Conservation (phyloP, 1,140 invertebrate species). For the Heliconius nattereri region DNA sequence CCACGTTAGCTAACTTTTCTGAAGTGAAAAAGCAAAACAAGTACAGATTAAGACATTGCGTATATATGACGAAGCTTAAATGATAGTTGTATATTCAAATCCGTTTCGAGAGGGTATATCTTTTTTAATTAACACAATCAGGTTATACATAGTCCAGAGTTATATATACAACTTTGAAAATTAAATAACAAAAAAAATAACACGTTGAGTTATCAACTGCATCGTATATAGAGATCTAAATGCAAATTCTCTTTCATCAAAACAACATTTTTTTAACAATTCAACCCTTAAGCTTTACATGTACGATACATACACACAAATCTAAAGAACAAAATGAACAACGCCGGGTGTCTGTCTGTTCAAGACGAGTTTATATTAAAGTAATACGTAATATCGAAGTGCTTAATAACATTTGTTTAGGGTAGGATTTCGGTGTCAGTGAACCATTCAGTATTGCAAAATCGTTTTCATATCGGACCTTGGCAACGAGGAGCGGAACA, state of each 20-base stretch:
- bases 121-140: no score
- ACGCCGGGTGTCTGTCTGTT: slow-evolving; percentile 2
- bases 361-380: slow-evolving; percentile 1
- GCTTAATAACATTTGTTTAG: slow-evolving; percentile 22
- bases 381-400: slow-evolving; percentile 10
- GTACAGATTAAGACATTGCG: no score
- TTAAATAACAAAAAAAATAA: not conserved
- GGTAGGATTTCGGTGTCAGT: slow-evolving; percentile 23
- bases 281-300: not conserved
- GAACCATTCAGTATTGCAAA: slow-evolving; percentile 18
- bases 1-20: no score
- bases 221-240: not conserved
- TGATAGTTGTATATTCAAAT: no score
- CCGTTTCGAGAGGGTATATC: no score
- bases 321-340: not conserved
- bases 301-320: not conserved
- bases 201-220: not conserved
- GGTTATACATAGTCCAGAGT: no score
- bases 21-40: no score
- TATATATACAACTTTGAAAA: not conserved
- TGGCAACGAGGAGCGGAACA: slow-evolving; percentile 21
- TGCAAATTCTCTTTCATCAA: not conserved
- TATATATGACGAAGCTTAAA: no score
- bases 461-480: slow-evolving; percentile 33
- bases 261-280: not conserved